Conservation (phyloP, 2,113 vertebrate genomes). For the Macrotis lagotis region DNA sequence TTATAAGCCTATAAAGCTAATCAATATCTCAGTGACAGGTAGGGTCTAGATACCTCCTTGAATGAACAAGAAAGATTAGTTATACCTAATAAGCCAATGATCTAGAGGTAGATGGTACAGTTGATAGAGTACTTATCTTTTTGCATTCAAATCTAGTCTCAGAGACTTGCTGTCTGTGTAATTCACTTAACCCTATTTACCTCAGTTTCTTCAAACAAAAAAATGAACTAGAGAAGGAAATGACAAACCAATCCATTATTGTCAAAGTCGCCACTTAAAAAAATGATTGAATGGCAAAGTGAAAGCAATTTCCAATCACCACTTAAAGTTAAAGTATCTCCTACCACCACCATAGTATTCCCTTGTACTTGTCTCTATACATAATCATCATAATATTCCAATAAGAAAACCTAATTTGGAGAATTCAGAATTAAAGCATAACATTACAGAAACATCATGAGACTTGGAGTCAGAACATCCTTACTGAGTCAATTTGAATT, state of each 20-base stretch:
- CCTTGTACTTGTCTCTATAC: not conserved
- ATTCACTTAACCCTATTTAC: not conserved
- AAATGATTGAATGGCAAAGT: not conserved
- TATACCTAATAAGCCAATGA: conserved; percentile 25
- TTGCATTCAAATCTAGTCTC: not conserved
- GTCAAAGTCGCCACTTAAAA: not conserved
- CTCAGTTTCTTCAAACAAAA: not conserved
- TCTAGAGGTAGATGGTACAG: not conserved
- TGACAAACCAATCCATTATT: not conserved
- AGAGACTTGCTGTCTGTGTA: not conserved
- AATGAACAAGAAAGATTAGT: conserved; percentile 35
- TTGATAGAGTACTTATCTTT: not conserved
- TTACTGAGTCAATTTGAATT: not conserved
- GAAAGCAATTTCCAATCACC: not conserved
- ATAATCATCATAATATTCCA: not conserved
- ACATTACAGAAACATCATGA: not conserved
- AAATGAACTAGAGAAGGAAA: not conserved
- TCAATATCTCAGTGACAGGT: conserved; percentile 24
- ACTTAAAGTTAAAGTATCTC: not conserved
- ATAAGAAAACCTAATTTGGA: not conserved
- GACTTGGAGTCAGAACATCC: not conserved
- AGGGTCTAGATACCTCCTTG: conserved; percentile 39
- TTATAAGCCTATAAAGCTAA: conserved; percentile 8
- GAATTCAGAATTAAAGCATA: not conserved
- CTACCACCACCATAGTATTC: not conserved